Base-by-base conservation (phyloP, 2,797 vertebrate species). In the Chelon labrosus region DNA sequence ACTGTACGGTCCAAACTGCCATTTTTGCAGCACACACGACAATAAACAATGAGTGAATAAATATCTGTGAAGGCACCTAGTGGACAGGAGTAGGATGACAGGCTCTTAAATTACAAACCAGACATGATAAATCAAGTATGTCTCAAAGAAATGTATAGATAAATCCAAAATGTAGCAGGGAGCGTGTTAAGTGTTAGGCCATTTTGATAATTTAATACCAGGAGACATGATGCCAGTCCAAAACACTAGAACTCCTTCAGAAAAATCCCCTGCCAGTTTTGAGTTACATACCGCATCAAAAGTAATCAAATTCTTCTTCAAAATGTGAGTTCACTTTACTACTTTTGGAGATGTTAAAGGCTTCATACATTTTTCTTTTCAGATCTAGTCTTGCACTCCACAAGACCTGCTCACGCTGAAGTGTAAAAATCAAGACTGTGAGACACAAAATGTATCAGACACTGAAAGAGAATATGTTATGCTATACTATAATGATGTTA, bases 51-150 rank as follows among this genome's bases (percentile, higher is more conserved):
- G 31, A 35, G 3, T 8, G 5, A 35, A 35, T 35, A 35, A 35
- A 35, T 35, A 8, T 6, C 37, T 56, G 12, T 2, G 10, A 52
- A 19, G 44, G 8, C 63, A 55, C 62, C n/a, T 59, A 65, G 41
- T 42, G 55, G 54, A 35, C 70, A 49, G 70, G 58, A 58, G 47
- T 49, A n/a, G 53, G 4, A 25, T 25, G 27, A 52, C 41, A 44
- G 25, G 17, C 37, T 56, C 12, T 17, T 7, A 50, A 42, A 35
- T 7, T 35, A 35, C 31, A 35, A 35, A 8, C 31, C 31, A 35
- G 31, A 35, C 6, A 2, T 2, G 31, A 35, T 35, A 35, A 35
- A 35, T 35, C 31, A 35, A 8, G 31, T 35, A 35, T 2, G 7
- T 35, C 5, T 35, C 10, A 41, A 41, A 41, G 25, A 41, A 41